Evolutionary conservation across 2,113 vertebrate species (phyloP), one percentile per base, ranked within the genome.

Genomic region (Pygoscelis antarcticus): DNA sequence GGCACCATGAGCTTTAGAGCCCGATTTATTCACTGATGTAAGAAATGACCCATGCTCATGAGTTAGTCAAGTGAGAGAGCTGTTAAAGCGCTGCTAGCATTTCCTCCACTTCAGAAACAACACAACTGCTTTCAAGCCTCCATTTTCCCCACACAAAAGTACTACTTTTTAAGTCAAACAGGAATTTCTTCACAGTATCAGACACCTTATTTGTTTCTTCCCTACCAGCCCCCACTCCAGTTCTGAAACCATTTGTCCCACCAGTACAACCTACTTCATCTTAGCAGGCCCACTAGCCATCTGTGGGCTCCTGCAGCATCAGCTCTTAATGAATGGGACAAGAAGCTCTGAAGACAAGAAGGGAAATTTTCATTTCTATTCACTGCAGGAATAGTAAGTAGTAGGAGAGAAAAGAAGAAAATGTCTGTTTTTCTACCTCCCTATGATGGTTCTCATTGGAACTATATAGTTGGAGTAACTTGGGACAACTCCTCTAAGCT

Each of bases 11-110:
- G 65, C 62, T 83, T 93, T 93, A 79, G 26, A 87, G 23, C 21
- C 74, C 1, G 1, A 54, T 93, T 80, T 93, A 87, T 91, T 70
- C 51, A 69, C 49, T 93, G 84, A 80, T 91, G 54, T 94, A 94
- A 96, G 70, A 92, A 93, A 89, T 93, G 78, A 87, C 89, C 81
- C 77, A 38, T 87, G 36, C 44, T 87, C 30, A 27, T 61, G 70
- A 93, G 72, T 78, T 76, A 93, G 75, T 91, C 81, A 79, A 76
- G 66, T 94, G 87, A 87, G 49, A 92, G 69, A 79, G 79, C 19
- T 85, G 27, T 60, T 85, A 57, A 82, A 92, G 49, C 4, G 12
- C 30, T 49, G 61, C 72, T 65, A 87, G 21, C 22, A 65, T 60
- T 89, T 81, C 52, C 25, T 54, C 32, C n/a, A 36, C 42, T 86